Conservation (phyloP, 2,113 vertebrate species). For the Plotosus lineatus region DNA sequence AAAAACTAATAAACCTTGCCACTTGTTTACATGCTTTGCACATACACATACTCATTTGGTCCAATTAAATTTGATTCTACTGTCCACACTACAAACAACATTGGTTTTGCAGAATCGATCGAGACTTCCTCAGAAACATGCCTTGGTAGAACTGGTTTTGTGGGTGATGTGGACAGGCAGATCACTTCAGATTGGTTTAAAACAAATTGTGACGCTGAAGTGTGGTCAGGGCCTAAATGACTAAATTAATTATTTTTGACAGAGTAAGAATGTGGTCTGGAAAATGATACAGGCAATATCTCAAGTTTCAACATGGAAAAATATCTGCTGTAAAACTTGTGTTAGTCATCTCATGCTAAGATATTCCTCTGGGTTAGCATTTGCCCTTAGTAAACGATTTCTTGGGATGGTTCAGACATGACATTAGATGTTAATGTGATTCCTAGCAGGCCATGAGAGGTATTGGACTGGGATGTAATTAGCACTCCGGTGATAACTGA, state of each 20-base stretch:
- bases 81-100: too few relatives aligned
- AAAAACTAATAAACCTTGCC: too few relatives aligned
- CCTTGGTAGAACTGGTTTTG: too few relatives aligned
- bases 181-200: too few relatives aligned
- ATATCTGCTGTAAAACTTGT: neutral
- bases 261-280: neutral
- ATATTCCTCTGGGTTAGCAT: neutral
- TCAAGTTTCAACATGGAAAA: neutral
- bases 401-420: neutral
- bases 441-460: neutral
- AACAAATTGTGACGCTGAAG: too few relatives aligned
- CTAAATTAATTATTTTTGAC: neutral
- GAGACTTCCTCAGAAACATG: too few relatives aligned
- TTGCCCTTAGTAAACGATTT: slow-evolving; percentile 14
- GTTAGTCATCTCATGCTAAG: neutral
- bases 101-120: too few relatives aligned
- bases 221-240: too few relatives aligned
- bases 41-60: too few relatives aligned
- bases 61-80: too few relatives aligned
- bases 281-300: neutral
- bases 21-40: too few relatives aligned
- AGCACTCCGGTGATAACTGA: slow-evolving; percentile 12
- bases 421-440: neutral
- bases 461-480: slow-evolving; percentile 22
- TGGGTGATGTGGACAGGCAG: too few relatives aligned